These are phyloP conservation scores for Zapus hudsonius DNA, from an alignment of 2,113 vertebrate genomes.

Conservation along the genomic window DNA sequence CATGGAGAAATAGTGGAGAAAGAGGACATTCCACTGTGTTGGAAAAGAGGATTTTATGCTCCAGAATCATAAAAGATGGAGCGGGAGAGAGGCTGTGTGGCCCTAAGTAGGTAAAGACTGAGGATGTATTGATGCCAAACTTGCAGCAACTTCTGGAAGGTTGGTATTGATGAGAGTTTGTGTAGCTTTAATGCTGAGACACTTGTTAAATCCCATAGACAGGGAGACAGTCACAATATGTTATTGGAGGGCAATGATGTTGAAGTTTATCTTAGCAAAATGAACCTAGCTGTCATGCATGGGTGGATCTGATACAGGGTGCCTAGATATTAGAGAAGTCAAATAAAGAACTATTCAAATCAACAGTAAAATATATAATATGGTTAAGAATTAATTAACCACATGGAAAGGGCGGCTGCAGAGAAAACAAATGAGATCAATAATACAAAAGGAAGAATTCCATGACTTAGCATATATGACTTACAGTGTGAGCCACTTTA, in stretches of 20 bases:
- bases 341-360: not conserved
- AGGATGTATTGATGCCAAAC: not conserved
- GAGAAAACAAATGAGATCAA: not conserved
- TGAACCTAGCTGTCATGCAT: not conserved
- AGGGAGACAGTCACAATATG: not conserved
- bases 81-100: no score
- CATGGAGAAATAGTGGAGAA: not conserved
- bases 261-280: slow-evolving; percentile 49
- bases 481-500: not conserved
- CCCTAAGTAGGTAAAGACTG: not conserved
- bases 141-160: not conserved
- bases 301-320: slow-evolving; percentile 4
- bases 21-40: not conserved
- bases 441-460: not conserved
- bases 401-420: not conserved
- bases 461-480: not conserved
- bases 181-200: not conserved
- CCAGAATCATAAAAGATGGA: not conserved
- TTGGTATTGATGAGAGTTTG: not conserved
- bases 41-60: not conserved
- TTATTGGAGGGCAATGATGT: not conserved
- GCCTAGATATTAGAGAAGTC: slow-evolving; percentile 6
- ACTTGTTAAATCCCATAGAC: not conserved
- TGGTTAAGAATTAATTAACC: not conserved
- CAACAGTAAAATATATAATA: not conserved